phyloP scores from a whole-genome alignment of 2,113 vertebrate species.

The Willisornis vidua region DNA sequence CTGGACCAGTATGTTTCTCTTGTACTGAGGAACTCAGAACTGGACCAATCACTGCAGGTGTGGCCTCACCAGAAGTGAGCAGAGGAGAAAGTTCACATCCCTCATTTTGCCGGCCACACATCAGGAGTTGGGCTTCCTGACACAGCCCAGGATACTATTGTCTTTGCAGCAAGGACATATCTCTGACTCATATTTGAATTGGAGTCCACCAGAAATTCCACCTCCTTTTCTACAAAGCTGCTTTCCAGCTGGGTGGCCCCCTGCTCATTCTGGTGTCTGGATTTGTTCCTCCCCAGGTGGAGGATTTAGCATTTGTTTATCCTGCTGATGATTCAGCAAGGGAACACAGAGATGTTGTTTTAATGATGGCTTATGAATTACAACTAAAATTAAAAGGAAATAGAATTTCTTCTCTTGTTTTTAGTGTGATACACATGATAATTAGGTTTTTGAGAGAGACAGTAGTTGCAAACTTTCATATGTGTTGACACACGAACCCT shows the following conservation, averaged over 20 bases:
- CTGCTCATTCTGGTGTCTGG: neutral
- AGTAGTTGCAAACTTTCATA: neutral
- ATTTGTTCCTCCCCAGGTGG: neutral
- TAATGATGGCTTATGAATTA: neutral
- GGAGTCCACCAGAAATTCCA: neutral
- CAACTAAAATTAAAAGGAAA: neutral
- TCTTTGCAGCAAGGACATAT: neutral
- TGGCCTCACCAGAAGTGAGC: neutral
- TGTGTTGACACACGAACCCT: neutral
- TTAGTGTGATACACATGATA: rapidly evolving
- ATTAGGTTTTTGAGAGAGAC: neutral
- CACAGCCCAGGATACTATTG: neutral
- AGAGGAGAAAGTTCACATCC: neutral
- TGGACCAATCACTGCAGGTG: neutral
- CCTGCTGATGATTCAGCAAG: neutral
- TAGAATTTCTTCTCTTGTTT: neutral
- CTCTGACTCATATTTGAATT: neutral
- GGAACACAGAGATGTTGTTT: neutral
- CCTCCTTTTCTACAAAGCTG: neutral
- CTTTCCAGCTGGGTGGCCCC: neutral
- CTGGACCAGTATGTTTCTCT: neutral
- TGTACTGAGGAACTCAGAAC: neutral
- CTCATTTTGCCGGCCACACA: neutral
- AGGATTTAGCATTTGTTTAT: neutral
- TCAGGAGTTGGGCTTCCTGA: neutral